These are phyloP conservation scores for Neomorphus geoffroyi DNA, from an alignment of 2,797 vertebrate species.

Conservation along the genomic window DNA sequence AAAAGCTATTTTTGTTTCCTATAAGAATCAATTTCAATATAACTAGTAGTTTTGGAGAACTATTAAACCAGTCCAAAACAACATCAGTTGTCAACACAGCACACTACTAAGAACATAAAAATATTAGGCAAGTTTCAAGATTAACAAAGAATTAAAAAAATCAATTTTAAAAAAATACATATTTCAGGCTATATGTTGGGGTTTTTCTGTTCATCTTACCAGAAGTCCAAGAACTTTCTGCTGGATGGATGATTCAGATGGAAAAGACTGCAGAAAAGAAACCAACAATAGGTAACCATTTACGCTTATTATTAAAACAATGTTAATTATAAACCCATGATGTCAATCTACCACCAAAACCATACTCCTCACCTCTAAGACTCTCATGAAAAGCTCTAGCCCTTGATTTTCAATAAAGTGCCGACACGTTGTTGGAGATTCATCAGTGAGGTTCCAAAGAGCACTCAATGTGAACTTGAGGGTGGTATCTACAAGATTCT, in stretches of 20 bases:
- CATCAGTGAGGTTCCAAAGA: constrained; percentile 98
- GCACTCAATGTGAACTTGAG: constrained; percentile 97
- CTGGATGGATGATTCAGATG: constrained; percentile 96
- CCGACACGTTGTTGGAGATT: constrained; percentile 96
- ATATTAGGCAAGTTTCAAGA: not conserved
- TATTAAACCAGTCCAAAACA: not conserved
- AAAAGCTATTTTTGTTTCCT: not conserved
- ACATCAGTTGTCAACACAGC: not conserved
- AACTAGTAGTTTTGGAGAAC: not conserved
- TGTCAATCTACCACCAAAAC: not conserved
- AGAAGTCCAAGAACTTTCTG: constrained; percentile 97
- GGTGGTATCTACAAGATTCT: constrained; percentile 94
- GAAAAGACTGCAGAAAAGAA: constrained; percentile 86
- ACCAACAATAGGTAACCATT: not conserved
- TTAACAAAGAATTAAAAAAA: not conserved
- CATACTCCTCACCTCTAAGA: constrained; percentile 88
- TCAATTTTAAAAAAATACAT: not conserved
- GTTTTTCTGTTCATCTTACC: constrained; percentile 80
- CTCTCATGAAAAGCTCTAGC: constrained; percentile 95
- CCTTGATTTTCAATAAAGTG: constrained; percentile 99
- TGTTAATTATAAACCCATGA: not conserved
- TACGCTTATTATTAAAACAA: not conserved
- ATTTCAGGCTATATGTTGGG: not conserved
- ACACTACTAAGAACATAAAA: not conserved
- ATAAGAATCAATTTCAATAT: not conserved